Percentiles rank a stretch among this genome's conserved stretches.
Evolutionary conservation across 2,113 vertebrate genomes (phyloP).

Genomic region (Phaethon lepturus): DNA sequence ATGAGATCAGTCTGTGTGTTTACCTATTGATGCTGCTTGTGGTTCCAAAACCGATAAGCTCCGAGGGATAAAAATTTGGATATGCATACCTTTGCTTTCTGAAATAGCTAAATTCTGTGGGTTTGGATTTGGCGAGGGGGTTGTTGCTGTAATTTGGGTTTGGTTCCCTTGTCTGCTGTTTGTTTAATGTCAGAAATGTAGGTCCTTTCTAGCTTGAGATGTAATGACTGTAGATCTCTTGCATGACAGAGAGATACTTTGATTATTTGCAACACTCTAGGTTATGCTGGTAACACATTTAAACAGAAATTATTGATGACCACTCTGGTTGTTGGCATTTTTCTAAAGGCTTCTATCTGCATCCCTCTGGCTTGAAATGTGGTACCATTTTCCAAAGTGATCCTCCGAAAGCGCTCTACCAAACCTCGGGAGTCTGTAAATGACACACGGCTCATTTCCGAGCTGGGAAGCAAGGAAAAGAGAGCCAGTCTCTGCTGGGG

Average conservation of each 20-base stretch:
- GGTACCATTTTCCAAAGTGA: not conserved
- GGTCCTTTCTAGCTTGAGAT: not conserved
- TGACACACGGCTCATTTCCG: not conserved
- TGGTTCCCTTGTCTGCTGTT: not conserved
- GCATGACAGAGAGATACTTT: rapidly evolving
- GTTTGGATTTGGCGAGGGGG: not conserved
- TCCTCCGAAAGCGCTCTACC: not conserved
- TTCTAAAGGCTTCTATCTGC: not conserved
- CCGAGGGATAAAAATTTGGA: not conserved
- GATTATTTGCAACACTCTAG: not conserved
- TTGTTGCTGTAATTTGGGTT: not conserved
- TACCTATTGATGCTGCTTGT: not conserved
- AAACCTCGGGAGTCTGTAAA: not conserved
- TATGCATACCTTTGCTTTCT: not conserved
- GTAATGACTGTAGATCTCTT: not conserved
- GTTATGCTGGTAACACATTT: not conserved
- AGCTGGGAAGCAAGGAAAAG: not conserved
- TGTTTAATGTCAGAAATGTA: not conserved
- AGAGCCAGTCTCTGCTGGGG: not conserved
- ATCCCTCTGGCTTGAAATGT: not conserved
- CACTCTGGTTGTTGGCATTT: not conserved
- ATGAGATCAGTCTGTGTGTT: not conserved
- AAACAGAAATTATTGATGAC: not conserved
- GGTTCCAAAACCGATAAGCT: not conserved
- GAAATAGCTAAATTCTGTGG: not conserved